Conservation (phyloP, 2,888 invertebrate species). For the Drosophila lutescens region DNA sequence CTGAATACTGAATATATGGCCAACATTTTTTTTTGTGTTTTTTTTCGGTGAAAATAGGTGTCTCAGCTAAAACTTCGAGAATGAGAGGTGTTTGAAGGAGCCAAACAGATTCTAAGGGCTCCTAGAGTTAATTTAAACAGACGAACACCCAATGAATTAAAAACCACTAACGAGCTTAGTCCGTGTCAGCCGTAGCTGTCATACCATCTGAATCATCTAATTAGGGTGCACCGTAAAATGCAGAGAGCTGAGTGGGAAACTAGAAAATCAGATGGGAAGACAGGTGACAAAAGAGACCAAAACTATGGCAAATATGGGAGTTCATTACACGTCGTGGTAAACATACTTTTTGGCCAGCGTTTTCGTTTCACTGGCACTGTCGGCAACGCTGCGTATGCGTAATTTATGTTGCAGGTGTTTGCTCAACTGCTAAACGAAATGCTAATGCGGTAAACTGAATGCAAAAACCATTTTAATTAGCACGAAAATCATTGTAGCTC, state of each 20-base stretch:
- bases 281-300: slow-evolving; percentile 37
- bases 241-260: background rate
- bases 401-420: slow-evolving; percentile 75
- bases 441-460: slow-evolving; percentile 80
- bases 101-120: no score
- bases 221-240: slow-evolving; percentile 57
- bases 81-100: no score
- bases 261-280: background rate
- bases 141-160: slow-evolving; percentile 2
- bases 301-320: slow-evolving; percentile 41
- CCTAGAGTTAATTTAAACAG: background rate
- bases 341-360: slow-evolving; percentile 57
- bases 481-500: slow-evolving; percentile 79
- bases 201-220: slow-evolving; percentile 68
- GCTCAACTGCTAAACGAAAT: slow-evolving; percentile 77
- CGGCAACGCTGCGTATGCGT: slow-evolving; percentile 66
- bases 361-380: slow-evolving; percentile 41
- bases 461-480: slow-evolving; percentile 82
- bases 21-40: no score
- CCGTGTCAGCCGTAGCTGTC: slow-evolving; percentile 47
- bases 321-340: slow-evolving; percentile 71
- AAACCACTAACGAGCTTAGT: slow-evolving; percentile 67
- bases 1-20: no score
- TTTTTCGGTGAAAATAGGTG: no score
- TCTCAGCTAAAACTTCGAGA: no score